Conservation (phyloP, 37 sponge, comb jelly and placozoan genomes). For the Eunapius fragilis region DNA sequence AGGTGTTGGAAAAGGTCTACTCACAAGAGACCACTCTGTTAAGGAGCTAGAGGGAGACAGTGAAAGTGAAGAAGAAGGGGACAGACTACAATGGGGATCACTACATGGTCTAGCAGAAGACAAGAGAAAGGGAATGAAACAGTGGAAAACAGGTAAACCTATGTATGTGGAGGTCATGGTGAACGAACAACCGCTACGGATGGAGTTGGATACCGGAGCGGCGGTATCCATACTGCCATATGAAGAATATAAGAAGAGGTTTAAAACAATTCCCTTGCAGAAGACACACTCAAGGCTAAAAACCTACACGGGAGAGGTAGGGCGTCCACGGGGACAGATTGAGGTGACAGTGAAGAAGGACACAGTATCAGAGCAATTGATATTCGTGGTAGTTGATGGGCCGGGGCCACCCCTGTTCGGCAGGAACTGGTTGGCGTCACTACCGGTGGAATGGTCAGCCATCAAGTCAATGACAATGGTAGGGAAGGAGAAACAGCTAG, state of each 20-base stretch:
- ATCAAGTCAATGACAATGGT: neutral
- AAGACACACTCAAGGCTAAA: neutral
- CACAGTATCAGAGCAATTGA: neutral
- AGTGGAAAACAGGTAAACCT: neutral
- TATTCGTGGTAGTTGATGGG: conserved; percentile 14
- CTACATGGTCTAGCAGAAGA: too few species aligned
- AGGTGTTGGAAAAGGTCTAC: neutral
- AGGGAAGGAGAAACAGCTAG: neutral
- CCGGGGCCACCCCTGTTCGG: conserved; percentile 40
- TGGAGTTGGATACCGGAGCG: conserved; percentile 49
- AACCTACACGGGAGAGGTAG: neutral
- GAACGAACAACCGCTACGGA: neutral
- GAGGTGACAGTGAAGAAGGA: neutral
- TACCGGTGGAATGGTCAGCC: neutral
- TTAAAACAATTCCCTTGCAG: neutral
- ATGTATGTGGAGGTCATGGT: conserved; percentile 1
- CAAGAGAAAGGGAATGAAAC: neutral
- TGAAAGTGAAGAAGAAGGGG: neutral
- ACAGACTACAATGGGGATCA: neutral
- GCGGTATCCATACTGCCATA: conserved; percentile 14
- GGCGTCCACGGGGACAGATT: neutral
- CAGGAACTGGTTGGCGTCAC: conserved; percentile 23
- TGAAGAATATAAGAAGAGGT: neutral
- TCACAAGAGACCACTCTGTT: neutral
- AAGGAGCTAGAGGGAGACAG: neutral